A percentile compares a stretch with the other conserved stretches of the same genome.
Conservation (phyloP, 2,888 invertebrate genomes). For the Callyntrura sp. region DNA sequence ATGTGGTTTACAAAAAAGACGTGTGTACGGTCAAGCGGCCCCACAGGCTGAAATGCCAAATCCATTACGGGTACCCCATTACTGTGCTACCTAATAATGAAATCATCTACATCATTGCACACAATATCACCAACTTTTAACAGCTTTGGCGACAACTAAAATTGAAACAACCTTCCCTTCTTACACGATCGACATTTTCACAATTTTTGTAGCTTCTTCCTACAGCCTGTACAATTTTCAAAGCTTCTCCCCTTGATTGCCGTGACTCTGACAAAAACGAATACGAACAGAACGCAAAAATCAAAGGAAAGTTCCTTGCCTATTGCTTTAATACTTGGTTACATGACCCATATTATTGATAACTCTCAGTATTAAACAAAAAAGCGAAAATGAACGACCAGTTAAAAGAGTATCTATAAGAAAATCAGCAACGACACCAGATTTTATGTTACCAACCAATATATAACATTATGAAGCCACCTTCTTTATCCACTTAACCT, state of each 20-base stretch:
- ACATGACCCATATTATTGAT: slow-evolving; percentile 73
- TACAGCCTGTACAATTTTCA: background rate
- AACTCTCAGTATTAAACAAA: slow-evolving; percentile 51
- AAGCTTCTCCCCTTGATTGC: slow-evolving; percentile 23
- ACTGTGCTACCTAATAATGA: slow-evolving; percentile 3
- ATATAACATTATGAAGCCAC: slow-evolving; percentile 9
- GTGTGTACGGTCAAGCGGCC: too few species aligned
- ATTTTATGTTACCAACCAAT: background rate
- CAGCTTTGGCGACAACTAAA: slow-evolving; percentile 20
- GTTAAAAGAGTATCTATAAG: background rate
- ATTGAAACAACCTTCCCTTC: background rate
- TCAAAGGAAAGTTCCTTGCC: slow-evolving; percentile 41
- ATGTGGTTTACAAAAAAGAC: too few species aligned
- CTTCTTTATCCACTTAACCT: slow-evolving; percentile 26
- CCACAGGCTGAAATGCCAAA: too few species aligned
- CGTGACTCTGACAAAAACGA: background rate
- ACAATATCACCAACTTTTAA: slow-evolving; percentile 1
- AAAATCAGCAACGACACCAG: slow-evolving; percentile 26
- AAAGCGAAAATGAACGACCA: background rate
- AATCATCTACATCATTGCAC: slow-evolving; percentile 1
- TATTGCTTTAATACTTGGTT: background rate
- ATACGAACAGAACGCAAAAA: background rate
- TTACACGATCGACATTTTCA: too few species aligned
- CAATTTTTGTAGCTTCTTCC: too few species aligned
- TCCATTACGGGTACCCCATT: too few species aligned